Evolutionary conservation across 1,140 invertebrate species (phyloP), one percentile per base, ranked within the genome.

Genomic region (Marisa cornuarietis): DNA sequence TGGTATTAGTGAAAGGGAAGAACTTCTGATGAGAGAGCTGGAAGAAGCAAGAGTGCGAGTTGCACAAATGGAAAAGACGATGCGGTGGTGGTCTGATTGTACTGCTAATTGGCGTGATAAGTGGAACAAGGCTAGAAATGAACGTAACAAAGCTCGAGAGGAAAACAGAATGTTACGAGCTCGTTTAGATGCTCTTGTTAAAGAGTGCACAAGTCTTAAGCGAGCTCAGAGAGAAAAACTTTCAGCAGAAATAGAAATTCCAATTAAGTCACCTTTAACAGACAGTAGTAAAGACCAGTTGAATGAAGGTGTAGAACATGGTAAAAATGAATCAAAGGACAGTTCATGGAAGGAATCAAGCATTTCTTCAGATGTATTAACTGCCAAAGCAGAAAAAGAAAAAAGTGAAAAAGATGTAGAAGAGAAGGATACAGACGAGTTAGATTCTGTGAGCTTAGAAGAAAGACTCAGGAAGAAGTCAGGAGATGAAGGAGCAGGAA

Each of bases 11-110:
- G 97, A 99, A 90, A 99, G 99, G 97, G 97, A 99, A 90, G 99
- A 99, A 91, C 99, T 97, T 0, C 98, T 99, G 96, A 42, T 31
- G 54, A 68, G 77, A 14, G 77, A 79, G 73, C 69, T 69, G 71
- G 79, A 80, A 42, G 96, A 99, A 88, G 96, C 96, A 0, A 92
- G 96, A 81, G 96, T 96, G 2, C 91, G 97, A 79, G 96, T 96
- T 9, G 94, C 96, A 0, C 97, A 99, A 91, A 99, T 99, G 97
- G 97, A 99, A 89, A 99, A 99, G 91, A 99, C 98, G 0, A 99
- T 99, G 96, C 92, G 96, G 75, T 99, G 97, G 97, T 99, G 97
- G 97, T 95, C 95, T 0, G 95, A 96, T 84, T 96, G 95, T 88
- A 98, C 97, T 0, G 94, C 95, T 20, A 96, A 96, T 87, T 96